A percentile compares a stretch with the other conserved stretches of the same genome.
These are phyloP conservation scores for Perca fluviatilis DNA, from an alignment of 2,113 vertebrate genomes.

Conservation along the genomic window DNA sequence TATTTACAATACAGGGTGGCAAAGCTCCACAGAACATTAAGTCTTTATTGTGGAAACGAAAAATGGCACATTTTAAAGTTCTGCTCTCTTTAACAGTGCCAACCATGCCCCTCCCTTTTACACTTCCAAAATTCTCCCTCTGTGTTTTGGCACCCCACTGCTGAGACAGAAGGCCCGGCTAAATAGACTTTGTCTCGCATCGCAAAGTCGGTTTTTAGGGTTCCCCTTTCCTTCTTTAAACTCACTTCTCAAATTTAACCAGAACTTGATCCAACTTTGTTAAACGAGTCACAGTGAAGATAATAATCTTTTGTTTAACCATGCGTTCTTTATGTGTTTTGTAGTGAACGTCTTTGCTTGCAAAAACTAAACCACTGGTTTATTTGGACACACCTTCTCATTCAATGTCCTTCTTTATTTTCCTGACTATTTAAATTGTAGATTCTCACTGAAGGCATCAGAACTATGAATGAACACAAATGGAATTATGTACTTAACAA, in stretches of 20 bases:
- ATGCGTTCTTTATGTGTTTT: conserved; percentile 23
- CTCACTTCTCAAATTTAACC: conserved; percentile 30
- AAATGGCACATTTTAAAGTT: conserved; percentile 27
- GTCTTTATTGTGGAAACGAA: conserved; percentile 6
- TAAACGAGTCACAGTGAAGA: conserved; percentile 21
- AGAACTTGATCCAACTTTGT: conserved; percentile 43
- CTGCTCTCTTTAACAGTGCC: conserved; percentile 3
- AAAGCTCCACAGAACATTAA: neutral
- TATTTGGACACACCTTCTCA: no score
- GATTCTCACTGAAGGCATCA: no score
- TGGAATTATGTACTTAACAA: no score
- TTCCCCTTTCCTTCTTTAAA: conserved; percentile 22
- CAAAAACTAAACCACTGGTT: conserved; percentile 16
- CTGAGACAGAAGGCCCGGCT: conserved; percentile 57
- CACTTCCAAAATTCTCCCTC: conserved; percentile 27
- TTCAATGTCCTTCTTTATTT: conserved; percentile 16
- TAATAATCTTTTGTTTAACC: conserved; percentile 40
- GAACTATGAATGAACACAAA: no score
- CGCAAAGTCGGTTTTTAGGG: conserved; percentile 50
- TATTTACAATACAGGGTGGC: neutral
- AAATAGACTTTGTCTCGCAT: conserved; percentile 61
- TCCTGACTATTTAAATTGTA: no score
- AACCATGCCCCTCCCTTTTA: conserved; percentile 38
- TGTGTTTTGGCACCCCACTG: conserved; percentile 58
- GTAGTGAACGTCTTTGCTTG: conserved; percentile 20